Evolutionary conservation across 1,140 invertebrate genomes (phyloP).

Genomic region (Meloidogyne floridensis): DNA sequence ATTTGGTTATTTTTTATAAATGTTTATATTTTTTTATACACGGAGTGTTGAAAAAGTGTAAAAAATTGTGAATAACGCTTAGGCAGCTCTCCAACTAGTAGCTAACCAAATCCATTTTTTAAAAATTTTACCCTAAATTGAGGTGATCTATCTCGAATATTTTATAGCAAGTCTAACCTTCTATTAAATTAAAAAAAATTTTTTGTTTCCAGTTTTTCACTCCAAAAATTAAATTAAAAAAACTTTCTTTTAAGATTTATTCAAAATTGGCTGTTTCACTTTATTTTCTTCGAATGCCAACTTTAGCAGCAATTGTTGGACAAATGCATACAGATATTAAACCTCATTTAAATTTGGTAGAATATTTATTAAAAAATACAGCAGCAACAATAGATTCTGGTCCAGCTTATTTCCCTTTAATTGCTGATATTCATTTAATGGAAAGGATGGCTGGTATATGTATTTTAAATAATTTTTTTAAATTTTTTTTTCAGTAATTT

Average conservation of each 20-base stretch:
- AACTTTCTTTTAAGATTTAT: constrained; percentile 31
- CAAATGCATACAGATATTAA: constrained; percentile 36
- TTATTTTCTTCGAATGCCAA: constrained; percentile 39
- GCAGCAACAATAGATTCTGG: constrained; percentile 38
- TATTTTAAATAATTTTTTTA: neutral
- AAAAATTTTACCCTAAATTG: too few relatives aligned
- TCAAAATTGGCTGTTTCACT: constrained; percentile 31
- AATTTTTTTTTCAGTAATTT: constrained; percentile 27
- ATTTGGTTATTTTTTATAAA: constrained; percentile 15
- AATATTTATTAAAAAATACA: constrained; percentile 35
- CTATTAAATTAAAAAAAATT: too few relatives aligned
- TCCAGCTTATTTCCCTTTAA: constrained; percentile 42
- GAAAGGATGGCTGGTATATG: constrained; percentile 41
- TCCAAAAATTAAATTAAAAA: too few relatives aligned
- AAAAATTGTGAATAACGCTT: too few relatives aligned
- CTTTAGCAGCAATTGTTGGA: constrained; percentile 41
- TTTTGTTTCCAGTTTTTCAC: too few relatives aligned
- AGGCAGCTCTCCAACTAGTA: too few relatives aligned
- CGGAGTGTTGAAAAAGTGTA: too few relatives aligned
- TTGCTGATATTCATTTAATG: constrained; percentile 40
- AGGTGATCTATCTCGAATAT: too few relatives aligned
- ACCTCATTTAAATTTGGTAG: constrained; percentile 35
- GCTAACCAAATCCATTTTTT: too few relatives aligned
- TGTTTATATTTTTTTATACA: too few relatives aligned
- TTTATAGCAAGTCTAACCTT: too few relatives aligned